Evolutionary conservation across 2,797 vertebrate species (phyloP), one percentile per base, ranked within the genome.

Genomic region (Hoplostethus mediterraneus): DNA sequence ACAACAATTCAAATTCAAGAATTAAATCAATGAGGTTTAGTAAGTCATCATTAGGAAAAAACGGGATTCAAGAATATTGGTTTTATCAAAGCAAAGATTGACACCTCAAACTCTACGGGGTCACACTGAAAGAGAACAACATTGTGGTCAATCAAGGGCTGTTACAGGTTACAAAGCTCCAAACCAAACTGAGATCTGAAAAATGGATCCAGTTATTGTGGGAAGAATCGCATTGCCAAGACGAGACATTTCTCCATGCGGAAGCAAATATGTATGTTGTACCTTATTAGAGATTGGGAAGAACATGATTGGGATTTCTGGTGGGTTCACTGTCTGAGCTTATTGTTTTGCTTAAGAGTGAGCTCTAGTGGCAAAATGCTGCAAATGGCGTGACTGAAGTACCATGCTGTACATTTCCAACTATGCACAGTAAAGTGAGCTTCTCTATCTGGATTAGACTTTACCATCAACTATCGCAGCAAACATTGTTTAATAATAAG

Each of bases 281-380:
- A 25, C 70, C 55, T 65, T 77, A 85, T 83, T 73, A 79, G 74
- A 88, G 80, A 79, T 61, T 62, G 68, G 60, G 33, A 72, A 72
- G 47, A 85, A 74, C 58, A 58, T 60, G 74, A 77, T 62, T 47
- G 47, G 21, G 21, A 21, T 21, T 21, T 21, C 21, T 21, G 21
- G 21, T 21, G 21, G 21, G 21, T 21, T 21, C 54, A 49, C 71
- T 73, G 63, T 53, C 31, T n/a, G 9, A 40, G 56, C 73, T 48
- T 55, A 63, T 92, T 94, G 75, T 89, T 93, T 91, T 94, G 94
- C 91, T 94, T 87, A 89, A 94, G 90, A 93, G 92, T 94, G 94
- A 94, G 91, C 94, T 94, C 94, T 94, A 94, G 94, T 94, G 93
- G 94, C 82, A 84, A 77, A 75, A 82, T 10, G 33, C 28, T 79